A percentile compares a stretch with the other conserved stretches of the same genome.
These are phyloP conservation scores for Trissolcus brochymenae DNA, from an alignment of 2,888 invertebrate species.

Conservation along the genomic window DNA sequence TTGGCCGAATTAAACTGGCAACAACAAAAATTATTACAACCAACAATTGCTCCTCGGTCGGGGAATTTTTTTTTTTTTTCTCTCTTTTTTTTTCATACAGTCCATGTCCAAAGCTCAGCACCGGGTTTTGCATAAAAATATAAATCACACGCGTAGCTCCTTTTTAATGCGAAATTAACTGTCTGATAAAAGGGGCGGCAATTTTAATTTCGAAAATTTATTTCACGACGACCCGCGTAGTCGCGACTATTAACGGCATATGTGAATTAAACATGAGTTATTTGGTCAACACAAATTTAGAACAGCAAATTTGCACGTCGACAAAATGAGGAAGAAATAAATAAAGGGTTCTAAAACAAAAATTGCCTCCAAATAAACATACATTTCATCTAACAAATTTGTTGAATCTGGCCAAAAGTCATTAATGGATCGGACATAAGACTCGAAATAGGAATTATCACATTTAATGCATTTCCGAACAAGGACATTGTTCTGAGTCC, in stretches of 20 bases:
- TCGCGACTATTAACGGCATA: slow-evolving; percentile 12
- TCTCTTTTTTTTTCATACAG: no score
- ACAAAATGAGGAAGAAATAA: not conserved
- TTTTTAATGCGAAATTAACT: no score
- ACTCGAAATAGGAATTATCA: not conserved
- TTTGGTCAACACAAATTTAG: slow-evolving; percentile 6
- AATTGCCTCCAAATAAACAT: not conserved
- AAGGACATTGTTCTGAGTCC: not conserved
- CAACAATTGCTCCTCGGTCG: not conserved
- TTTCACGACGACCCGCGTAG: not conserved
- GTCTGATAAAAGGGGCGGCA: not conserved
- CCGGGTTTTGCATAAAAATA: no score
- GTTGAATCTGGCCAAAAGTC: no score
- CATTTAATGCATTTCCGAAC: not conserved
- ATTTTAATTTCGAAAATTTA: slow-evolving; percentile 25
- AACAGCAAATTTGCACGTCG: not conserved
- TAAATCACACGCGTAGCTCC: not conserved
- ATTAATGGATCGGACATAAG: no score
- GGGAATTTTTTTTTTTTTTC: no score
- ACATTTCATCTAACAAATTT: slow-evolving; percentile 12
- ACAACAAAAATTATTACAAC: slow-evolving; percentile 14
- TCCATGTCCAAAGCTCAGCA: no score
- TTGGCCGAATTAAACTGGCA: slow-evolving; percentile 16
- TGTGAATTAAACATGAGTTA: slow-evolving; percentile 26
- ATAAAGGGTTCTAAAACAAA: not conserved